Percentiles rank a stretch among this genome's conserved stretches.
Evolutionary conservation across 2,113 vertebrate species (phyloP).

Genomic region (Sander vitreus): DNA sequence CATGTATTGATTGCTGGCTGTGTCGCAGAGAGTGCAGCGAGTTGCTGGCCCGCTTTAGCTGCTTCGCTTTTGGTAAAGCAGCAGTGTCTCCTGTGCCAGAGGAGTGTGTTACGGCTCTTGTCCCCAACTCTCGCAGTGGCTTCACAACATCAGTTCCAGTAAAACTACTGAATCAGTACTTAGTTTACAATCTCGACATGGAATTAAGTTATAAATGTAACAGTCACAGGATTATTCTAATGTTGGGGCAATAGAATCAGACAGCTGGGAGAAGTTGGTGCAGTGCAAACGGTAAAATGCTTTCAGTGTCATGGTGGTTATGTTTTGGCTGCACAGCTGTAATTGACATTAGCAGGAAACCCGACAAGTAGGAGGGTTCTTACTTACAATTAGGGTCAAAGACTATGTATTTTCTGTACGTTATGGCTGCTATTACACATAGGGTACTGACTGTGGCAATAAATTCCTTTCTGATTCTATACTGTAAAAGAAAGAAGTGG

Average conservation of each 20-base stretch:
- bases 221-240: not conserved
- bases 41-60: conserved; percentile 71
- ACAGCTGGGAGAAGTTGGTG: not conserved
- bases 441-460: too few relatives aligned
- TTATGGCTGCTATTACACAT: not conserved
- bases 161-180: not conserved
- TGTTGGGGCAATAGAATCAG: not conserved
- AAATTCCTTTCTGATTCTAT: not conserved
- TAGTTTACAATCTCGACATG: not conserved
- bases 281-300: not conserved
- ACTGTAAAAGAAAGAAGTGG: not conserved
- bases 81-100: conserved; percentile 2
- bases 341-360: not conserved
- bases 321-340: not conserved
- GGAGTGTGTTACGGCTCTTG: not conserved
- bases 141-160: not conserved
- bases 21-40: conserved; percentile 83
- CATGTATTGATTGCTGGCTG: conserved; percentile 86
- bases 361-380: not conserved
- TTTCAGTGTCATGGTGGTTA: not conserved
- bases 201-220: not conserved
- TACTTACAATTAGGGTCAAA: not conserved
- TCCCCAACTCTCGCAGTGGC: too few relatives aligned
- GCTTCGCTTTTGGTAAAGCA: conserved; percentile 5
- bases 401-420: not conserved